Base-by-base conservation (phyloP, 2,113 vertebrate genomes). In the Tupaia tana region DNA sequence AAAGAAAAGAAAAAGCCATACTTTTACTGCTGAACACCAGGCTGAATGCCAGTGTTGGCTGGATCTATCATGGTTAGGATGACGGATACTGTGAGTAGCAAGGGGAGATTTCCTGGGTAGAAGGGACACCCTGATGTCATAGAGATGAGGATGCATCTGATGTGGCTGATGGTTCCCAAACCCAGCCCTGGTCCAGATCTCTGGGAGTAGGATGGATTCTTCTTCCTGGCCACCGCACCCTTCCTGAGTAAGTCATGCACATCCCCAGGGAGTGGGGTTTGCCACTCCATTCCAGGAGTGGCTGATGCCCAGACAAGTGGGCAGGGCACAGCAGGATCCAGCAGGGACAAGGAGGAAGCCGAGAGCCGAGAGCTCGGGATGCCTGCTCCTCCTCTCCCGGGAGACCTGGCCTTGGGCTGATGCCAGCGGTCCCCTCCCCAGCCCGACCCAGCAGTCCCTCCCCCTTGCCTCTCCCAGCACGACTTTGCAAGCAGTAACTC, bases 401-500 rank as follows among this genome's bases (percentile, higher is more conserved):
- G 93, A 85, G 95, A 85, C 73, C 58, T 29, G 6, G n/a, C 71
- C 52, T 63, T 92, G 93, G 90, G 80, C 74, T 1, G 7, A 10
- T 54, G 96, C 95, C 97, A 96, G 75, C 52, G 52, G 43, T 70
- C 27, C 73, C 70, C 9, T 34, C 77, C 20, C 7, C 54, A 20
- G 27, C 20, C 13, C 15, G 5, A 31, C 85, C 27, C 20, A 18
- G 70, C 59, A n/a, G 80, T n/a, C 67, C 54, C 58, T 25, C 27
- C 70, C 25, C 67, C 52, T 56, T 1, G 56, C 84, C 58, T 90
- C 79, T 88, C 94, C 69, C 86, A 56, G 94, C 90, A 89, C 94
- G 93, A 89, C 92, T 94, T 90, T 34, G 83, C 95, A 96, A 94
- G 96, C 95, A 95, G 79, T 75, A 59, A 94, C 94, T 93, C 90